Conservation (phyloP, 2,797 vertebrate genomes). For the Nasua narica region DNA sequence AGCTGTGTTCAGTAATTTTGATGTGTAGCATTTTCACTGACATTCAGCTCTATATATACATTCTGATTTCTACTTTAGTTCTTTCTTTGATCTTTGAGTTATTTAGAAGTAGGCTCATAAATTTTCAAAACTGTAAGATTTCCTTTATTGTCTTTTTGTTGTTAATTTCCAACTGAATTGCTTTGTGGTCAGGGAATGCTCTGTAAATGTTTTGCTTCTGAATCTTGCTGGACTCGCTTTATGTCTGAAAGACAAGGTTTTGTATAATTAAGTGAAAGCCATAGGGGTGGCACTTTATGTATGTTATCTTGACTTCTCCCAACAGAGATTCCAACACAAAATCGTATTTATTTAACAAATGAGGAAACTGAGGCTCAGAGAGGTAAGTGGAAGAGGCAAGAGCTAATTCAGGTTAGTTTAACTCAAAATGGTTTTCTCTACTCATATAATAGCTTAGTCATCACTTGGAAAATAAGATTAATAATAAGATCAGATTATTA, state of each 20-base stretch:
- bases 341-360: neutral
- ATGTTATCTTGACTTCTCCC: neutral
- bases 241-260: neutral
- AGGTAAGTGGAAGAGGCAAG: neutral
- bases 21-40: neutral
- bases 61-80: conserved; percentile 5
- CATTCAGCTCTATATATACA: neutral
- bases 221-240: neutral
- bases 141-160: neutral
- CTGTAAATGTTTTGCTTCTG: neutral
- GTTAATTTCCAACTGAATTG: conserved; percentile 14
- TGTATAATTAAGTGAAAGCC: neutral
- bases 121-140: neutral
- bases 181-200: neutral
- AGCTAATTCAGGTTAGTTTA: neutral
- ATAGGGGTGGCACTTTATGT: neutral
- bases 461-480: conserved; percentile 29
- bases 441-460: neutral
- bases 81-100: conserved; percentile 25
- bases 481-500: neutral
- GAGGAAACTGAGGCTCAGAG: neutral
- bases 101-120: neutral
- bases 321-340: neutral
- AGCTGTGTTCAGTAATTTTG: neutral
- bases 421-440: neutral